These are phyloP conservation scores for Patella vulgata DNA, from an alignment of 1,140 invertebrate species.

Conservation along the genomic window DNA sequence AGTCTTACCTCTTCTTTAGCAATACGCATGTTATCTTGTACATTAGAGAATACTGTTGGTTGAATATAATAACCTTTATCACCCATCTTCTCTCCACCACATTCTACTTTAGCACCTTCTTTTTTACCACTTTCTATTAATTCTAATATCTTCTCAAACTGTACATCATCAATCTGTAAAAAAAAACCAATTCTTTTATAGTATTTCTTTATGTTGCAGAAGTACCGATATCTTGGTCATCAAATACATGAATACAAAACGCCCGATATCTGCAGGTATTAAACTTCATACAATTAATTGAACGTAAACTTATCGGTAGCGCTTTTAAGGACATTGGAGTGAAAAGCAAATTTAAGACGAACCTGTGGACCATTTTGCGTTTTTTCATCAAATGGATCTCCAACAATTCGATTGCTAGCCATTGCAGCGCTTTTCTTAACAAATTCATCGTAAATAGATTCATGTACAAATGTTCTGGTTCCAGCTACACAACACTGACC, in stretches of 20 bases:
- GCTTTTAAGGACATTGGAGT: too few relatives aligned
- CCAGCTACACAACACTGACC: constrained; percentile 63
- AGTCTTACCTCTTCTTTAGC: constrained; percentile 90
- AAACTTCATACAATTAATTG: too few relatives aligned
- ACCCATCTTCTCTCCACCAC: constrained; percentile 80
- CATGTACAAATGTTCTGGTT: constrained; percentile 62
- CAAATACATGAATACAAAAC: too few relatives aligned
- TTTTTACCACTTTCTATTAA: constrained; percentile 81
- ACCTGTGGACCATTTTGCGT: constrained; percentile 87
- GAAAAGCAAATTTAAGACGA: not conserved
- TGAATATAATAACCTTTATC: constrained; percentile 88
- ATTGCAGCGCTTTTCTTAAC: constrained; percentile 69
- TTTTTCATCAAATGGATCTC: constrained; percentile 79
- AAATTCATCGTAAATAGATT: constrained; percentile 64
- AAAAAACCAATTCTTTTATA: too few relatives aligned
- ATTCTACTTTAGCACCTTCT: constrained; percentile 87
- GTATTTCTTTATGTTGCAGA: too few relatives aligned
- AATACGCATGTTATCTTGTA: constrained; percentile 92
- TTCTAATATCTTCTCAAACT: constrained; percentile 83
- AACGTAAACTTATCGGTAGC: too few relatives aligned
- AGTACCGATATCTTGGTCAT: too few relatives aligned
- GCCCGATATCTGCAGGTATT: too few relatives aligned
- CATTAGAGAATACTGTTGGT: constrained; percentile 95
- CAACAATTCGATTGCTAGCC: constrained; percentile 78
- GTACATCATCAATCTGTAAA: constrained; percentile 79